These are phyloP conservation scores for Dinomys branickii DNA, from an alignment of 2,113 vertebrate species.

Conservation along the genomic window DNA sequence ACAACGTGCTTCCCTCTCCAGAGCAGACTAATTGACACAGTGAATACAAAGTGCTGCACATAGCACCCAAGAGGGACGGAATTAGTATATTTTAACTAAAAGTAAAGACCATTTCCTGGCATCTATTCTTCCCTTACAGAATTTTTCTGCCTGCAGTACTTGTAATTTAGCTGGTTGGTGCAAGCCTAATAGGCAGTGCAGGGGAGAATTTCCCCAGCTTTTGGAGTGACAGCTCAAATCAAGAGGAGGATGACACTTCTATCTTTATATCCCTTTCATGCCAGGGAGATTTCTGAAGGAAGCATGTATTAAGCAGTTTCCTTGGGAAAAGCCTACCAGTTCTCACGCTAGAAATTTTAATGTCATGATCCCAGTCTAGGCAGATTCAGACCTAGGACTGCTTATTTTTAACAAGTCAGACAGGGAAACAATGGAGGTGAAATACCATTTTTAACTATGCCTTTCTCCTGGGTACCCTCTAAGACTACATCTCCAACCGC, in stretches of 20 bases:
- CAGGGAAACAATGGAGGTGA: neutral
- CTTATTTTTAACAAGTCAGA: constrained; percentile 54
- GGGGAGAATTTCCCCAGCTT: neutral
- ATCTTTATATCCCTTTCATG: neutral
- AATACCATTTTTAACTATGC: neutral
- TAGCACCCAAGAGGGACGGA: neutral
- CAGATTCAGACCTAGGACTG: neutral
- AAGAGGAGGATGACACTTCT: constrained; percentile 1
- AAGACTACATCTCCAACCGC: neutral
- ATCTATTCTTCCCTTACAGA: neutral
- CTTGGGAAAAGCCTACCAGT: constrained; percentile 34
- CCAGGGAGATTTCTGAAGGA: constrained; percentile 10
- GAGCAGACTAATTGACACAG: neutral
- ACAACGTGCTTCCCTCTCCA: neutral
- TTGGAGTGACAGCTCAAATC: constrained; percentile 44
- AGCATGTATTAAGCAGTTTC: neutral
- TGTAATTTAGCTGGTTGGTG: neutral
- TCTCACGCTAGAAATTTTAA: constrained; percentile 49
- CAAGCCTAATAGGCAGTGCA: neutral
- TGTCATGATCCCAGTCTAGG: neutral
- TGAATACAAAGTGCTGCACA: neutral
- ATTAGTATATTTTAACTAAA: neutral
- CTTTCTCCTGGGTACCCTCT: neutral
- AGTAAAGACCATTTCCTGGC: neutral
- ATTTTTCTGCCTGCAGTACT: neutral